Percentiles rank a stretch among this genome's conserved stretches.
Conservation (phyloP, 1,140 invertebrate species). For the Trichoplusia ni region DNA sequence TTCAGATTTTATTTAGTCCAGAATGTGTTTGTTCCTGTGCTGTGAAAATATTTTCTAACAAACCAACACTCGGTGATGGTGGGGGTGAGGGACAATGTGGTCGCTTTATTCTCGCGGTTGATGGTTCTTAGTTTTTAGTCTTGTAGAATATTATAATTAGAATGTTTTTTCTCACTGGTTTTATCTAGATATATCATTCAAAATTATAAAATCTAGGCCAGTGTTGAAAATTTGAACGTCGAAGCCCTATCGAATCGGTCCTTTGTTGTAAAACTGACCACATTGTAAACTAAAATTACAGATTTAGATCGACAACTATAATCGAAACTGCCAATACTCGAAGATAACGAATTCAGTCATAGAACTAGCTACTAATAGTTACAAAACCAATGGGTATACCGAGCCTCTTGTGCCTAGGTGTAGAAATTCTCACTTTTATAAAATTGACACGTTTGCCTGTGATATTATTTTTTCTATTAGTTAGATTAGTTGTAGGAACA, state of each 20-base stretch:
- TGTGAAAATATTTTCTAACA: conserved; percentile 76
- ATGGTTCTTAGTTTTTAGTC: conserved; percentile 29
- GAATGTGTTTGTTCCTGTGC: conserved; percentile 80
- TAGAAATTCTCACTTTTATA: conserved; percentile 22
- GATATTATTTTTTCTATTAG: conserved; percentile 34
- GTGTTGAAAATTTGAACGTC: conserved; percentile 7
- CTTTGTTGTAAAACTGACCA: conserved; percentile 22
- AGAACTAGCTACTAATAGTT: conserved; percentile 9
- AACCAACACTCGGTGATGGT: conserved; percentile 72
- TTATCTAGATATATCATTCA: conserved; percentile 21
- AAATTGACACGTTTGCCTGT: conserved; percentile 32
- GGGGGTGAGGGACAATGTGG: conserved; percentile 53
- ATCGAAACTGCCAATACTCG: neutral
- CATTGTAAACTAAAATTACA: conserved; percentile 29
- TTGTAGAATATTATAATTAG: conserved; percentile 24
- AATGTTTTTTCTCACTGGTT: conserved; percentile 17
- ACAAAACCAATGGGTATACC: neutral
- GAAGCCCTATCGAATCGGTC: conserved; percentile 4
- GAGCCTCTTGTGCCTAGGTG: conserved; percentile 3
- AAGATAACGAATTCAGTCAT: neutral
- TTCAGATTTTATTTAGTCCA: conserved; percentile 82
- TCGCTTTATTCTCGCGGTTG: conserved; percentile 36
- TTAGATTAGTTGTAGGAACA: conserved; percentile 29
- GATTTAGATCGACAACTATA: conserved; percentile 30
- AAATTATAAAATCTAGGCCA: conserved; percentile 16